phyloP scores from a whole-genome alignment of 2,113 vertebrate genomes.

The Canis aureus region DNA sequence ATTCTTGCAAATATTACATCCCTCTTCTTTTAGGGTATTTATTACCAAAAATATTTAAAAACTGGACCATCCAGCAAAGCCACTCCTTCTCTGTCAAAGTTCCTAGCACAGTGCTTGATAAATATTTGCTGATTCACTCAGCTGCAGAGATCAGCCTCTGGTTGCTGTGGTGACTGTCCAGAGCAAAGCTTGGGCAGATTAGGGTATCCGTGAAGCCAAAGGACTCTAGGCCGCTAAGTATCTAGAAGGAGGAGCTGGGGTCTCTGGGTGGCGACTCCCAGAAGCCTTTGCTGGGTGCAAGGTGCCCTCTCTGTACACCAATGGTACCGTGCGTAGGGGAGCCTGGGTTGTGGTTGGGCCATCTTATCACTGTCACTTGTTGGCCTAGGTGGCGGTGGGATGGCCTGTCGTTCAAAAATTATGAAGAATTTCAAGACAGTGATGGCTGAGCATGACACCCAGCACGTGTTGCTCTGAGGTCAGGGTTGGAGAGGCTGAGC shows the following conservation, averaged over 20 bases:
- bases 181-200: background rate
- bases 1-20: background rate
- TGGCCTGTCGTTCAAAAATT: background rate
- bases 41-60: background rate
- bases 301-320: background rate
- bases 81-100: fast-evolving
- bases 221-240: background rate
- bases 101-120: slow-evolving; percentile 3
- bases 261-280: background rate
- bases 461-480: background rate
- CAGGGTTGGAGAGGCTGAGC: background rate
- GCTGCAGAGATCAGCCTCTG: background rate
- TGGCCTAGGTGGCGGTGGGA: background rate
- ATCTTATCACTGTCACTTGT: background rate
- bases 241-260: background rate
- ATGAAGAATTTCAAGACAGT: background rate
- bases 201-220: background rate
- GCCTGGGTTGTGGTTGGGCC: background rate
- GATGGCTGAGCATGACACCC: background rate
- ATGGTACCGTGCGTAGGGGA: background rate
- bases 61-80: background rate
- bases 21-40: background rate
- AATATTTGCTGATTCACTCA: slow-evolving; percentile 51
- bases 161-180: slow-evolving; percentile 19
- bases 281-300: background rate